These are phyloP conservation scores for Anguilla pacifica DNA, from an alignment of 2,797 vertebrate species.

Conservation along the genomic window DNA sequence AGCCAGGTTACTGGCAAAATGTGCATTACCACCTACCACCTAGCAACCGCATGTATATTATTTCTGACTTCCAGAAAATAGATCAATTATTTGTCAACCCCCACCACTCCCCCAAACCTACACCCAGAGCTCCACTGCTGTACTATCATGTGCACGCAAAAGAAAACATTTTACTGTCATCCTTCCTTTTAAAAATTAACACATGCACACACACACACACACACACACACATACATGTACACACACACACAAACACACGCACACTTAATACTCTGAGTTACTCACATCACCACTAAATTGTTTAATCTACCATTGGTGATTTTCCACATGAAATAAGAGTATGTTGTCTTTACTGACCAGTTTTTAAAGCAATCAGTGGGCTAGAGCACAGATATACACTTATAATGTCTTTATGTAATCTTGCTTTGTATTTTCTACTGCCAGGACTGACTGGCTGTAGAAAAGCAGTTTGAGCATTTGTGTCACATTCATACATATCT, in stretches of 20 bases:
- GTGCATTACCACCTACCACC: neutral
- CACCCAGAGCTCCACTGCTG: neutral
- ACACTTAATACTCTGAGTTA: neutral
- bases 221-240: neutral
- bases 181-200: neutral
- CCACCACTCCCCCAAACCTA: neutral
- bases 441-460: neutral
- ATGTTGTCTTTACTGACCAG: neutral
- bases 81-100: neutral
- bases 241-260: too few species aligned
- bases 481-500: neutral
- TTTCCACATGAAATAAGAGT: neutral
- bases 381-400: neutral
- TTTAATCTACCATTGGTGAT: neutral
- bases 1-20: neutral
- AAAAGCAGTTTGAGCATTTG: neutral
- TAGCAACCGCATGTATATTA: neutral
- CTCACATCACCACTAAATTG: neutral
- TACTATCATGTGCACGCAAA: neutral
- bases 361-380: slow-evolving; percentile 18
- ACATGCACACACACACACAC: neutral
- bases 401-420: neutral
- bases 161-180: neutral
- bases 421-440: neutral
- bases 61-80: neutral